Percentiles rank a stretch among this genome's conserved stretches.
These are phyloP conservation scores for Hymenochirus boettgeri DNA, from an alignment of 2,113 vertebrate species.

Conservation along the genomic window DNA sequence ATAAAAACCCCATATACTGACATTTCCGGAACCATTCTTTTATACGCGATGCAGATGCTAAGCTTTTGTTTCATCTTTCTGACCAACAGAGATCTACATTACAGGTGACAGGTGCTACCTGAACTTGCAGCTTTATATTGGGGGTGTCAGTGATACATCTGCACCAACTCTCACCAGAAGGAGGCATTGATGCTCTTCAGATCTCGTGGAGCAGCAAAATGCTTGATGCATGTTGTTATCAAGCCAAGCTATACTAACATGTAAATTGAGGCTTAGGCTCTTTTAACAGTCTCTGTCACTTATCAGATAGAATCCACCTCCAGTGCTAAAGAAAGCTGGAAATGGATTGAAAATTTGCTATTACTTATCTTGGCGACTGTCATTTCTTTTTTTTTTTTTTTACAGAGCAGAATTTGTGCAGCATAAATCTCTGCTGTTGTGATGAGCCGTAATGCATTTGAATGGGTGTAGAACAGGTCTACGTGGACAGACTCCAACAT, in stretches of 20 bases:
- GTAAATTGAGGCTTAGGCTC: slow-evolving; percentile 20
- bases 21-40: neutral
- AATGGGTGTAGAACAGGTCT: too few species aligned
- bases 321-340: slow-evolving; percentile 18
- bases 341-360: slow-evolving; percentile 21
- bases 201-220: neutral
- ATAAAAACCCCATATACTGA: slow-evolving; percentile 13
- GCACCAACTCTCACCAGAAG: slow-evolving; percentile 9
- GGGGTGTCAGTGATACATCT: neutral
- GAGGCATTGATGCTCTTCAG: slow-evolving; percentile 17
- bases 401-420: neutral
- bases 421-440: slow-evolving; percentile 6
- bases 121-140: slow-evolving; percentile 5
- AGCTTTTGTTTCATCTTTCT: neutral
- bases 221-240: neutral
- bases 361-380: slow-evolving; percentile 22
- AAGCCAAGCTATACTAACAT: slow-evolving; percentile 7
- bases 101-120: slow-evolving; percentile 17
- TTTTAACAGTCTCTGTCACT: neutral
- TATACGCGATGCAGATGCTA: slow-evolving; percentile 3
- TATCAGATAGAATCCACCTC: slow-evolving; percentile 19
- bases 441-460: slow-evolving; percentile 7
- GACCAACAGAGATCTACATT: slow-evolving; percentile 1
- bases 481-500: slow-evolving; percentile 1
- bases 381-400: neutral